phyloP scores from a whole-genome alignment of 2,113 vertebrate genomes.

The Laterallus jamaicensis region DNA sequence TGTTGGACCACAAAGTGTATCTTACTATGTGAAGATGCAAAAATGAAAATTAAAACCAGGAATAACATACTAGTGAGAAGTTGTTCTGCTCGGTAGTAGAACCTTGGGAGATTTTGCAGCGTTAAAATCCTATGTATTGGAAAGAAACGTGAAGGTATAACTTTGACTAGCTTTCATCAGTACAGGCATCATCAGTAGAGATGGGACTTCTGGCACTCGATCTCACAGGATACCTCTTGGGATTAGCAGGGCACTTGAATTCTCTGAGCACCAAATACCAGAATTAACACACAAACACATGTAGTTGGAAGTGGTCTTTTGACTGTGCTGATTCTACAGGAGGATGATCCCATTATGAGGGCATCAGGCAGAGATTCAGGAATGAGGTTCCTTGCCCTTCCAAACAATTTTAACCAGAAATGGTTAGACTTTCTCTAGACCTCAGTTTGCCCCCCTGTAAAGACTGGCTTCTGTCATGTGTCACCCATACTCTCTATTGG shows the following conservation, averaged over 20 bases:
- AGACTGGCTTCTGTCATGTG: neutral
- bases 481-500: neutral
- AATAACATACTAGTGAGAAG: neutral
- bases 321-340: neutral
- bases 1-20: neutral
- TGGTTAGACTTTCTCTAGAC: neutral
- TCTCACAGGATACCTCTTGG: neutral
- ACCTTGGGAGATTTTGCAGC: neutral
- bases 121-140: neutral
- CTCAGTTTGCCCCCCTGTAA: neutral
- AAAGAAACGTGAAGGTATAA: neutral
- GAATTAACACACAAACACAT: neutral
- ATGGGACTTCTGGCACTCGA: neutral
- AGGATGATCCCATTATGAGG: neutral
- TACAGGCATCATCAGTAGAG: neutral
- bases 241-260: neutral
- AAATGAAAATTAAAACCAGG: neutral
- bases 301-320: neutral
- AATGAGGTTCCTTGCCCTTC: neutral
- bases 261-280: neutral
- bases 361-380: neutral
- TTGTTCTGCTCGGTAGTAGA: neutral
- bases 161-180: neutral
- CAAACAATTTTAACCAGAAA: neutral
- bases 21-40: neutral